Conservation (phyloP, 2,797 vertebrate genomes). For the Graptemys geographica region DNA sequence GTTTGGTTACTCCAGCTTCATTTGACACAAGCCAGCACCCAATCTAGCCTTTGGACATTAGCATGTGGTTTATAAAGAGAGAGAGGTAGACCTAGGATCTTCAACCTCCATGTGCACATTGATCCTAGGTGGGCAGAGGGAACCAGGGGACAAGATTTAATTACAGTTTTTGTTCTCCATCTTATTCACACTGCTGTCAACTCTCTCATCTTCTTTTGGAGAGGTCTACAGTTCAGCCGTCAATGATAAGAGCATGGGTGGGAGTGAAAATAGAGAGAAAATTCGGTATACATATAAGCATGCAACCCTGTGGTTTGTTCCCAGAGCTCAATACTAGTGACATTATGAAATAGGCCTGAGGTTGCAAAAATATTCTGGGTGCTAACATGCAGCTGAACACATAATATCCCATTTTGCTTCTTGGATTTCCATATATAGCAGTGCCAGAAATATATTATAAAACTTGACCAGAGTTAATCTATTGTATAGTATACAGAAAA, state of each 20-base stretch:
- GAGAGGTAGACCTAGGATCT: neutral
- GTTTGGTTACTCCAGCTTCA: conserved; percentile 8
- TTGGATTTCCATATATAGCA: conserved; percentile 22
- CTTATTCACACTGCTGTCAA: neutral
- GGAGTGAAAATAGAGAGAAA: neutral
- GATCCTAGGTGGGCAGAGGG: conserved; percentile 16
- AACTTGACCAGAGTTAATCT: conserved; percentile 14
- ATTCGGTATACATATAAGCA: neutral
- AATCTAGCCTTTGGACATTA: conserved; percentile 28
- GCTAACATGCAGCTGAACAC: neutral
- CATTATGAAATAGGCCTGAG: neutral
- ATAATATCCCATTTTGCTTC: conserved; percentile 23
- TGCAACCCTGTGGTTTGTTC: neutral
- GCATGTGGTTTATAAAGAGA: neutral
- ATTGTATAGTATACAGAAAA: conserved; percentile 1
- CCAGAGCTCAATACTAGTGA: neutral
- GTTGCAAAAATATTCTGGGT: conserved; percentile 27
- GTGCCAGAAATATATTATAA: conserved; percentile 15
- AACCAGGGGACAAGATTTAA: conserved; percentile 6
- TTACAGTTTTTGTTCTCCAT: neutral
- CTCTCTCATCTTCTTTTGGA: neutral
- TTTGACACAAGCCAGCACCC: conserved; percentile 26
- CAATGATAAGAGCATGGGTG: neutral
- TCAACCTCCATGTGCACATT: neutral
- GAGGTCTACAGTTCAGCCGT: neutral